phyloP scores from a whole-genome alignment of 2,888 invertebrate genomes.

The Yponomeuta malinellus region DNA sequence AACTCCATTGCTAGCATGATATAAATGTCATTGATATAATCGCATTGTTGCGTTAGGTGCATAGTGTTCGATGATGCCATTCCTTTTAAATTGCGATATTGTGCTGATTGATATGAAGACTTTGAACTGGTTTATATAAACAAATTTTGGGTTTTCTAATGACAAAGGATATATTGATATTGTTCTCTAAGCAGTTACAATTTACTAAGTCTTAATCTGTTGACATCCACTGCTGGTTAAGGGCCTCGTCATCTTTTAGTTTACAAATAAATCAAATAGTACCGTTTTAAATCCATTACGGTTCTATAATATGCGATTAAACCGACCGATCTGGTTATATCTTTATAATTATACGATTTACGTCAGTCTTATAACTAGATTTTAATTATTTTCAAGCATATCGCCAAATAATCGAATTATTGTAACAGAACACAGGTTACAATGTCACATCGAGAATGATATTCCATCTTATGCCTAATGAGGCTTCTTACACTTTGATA shows the following conservation, averaged over 20 bases:
- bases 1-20: conserved; percentile 42
- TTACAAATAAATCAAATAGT: conserved; percentile 31
- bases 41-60: background rate
- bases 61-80: background rate
- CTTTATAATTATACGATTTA: conserved; percentile 44
- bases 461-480: conserved; percentile 49
- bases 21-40: conserved; percentile 28
- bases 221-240: too few relatives aligned
- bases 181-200: too few relatives aligned
- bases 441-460: conserved; percentile 46
- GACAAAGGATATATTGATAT: background rate
- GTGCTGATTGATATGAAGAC: background rate
- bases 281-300: conserved; percentile 41
- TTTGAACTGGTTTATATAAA: background rate
- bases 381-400: conserved; percentile 29
- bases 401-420: conserved; percentile 23
- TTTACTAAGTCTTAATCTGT: too few relatives aligned
- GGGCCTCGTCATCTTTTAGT: too few relatives aligned
- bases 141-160: background rate
- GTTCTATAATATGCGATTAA: conserved; percentile 3
- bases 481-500: background rate
- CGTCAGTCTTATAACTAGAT: conserved; percentile 71
- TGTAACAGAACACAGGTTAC: conserved; percentile 30
- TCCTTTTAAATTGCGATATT: conserved; percentile 5
- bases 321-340: background rate